Evolutionary conservation across 2,888 invertebrate genomes (phyloP), one percentile per base, ranked within the genome.

Genomic region (Drosophila fungiperda): DNA sequence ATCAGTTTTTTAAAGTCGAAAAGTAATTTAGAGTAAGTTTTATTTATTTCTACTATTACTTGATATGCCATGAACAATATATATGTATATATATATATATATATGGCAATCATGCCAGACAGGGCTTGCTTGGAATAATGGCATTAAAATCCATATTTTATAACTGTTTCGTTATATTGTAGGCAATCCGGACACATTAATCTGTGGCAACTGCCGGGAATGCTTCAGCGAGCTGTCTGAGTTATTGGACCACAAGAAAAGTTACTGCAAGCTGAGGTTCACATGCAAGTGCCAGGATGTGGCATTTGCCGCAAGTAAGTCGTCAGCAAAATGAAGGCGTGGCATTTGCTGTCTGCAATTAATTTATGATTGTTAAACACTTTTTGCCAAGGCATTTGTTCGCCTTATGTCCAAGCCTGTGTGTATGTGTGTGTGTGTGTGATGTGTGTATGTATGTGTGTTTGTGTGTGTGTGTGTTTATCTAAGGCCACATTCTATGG

Each of bases 121-220:
- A 35, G 26, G 3, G 35, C 33, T 57, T 35, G 40, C 20, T 17
- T 17, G 5, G 9, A 50, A 38, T 62, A 58, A 68, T 68, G 60
- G 52, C 48, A 38, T 55, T 54, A 32, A 58, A 52, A 63, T 66
- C 38, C 73, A 64, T 78, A 65, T 74, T 57, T 73, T 50, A 73
- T 62, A 50, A 40, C 9, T 59, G 36, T 73, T 40, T 48, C 67
- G 29, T 73, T 62, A 61, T 91, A 61, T 91, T 94, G 93, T 70
- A 95, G 95, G 95, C 93, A 95, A 95, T 92, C 95, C 95, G 77
- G 96, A 96, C 93, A 95, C 96, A 90, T 94, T 96, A 93, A 96
- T 96, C 91, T 96, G 96, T 93, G 96, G 96, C 83, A 96, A 95
- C 92, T 96, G 96, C 93, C 94, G 96, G 89, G 96, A 96, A 93